Percentiles rank a stretch among this genome's conserved stretches.
Evolutionary conservation across 1,140 invertebrate species (phyloP).

Genomic region (Apocrypta bakeri): DNA sequence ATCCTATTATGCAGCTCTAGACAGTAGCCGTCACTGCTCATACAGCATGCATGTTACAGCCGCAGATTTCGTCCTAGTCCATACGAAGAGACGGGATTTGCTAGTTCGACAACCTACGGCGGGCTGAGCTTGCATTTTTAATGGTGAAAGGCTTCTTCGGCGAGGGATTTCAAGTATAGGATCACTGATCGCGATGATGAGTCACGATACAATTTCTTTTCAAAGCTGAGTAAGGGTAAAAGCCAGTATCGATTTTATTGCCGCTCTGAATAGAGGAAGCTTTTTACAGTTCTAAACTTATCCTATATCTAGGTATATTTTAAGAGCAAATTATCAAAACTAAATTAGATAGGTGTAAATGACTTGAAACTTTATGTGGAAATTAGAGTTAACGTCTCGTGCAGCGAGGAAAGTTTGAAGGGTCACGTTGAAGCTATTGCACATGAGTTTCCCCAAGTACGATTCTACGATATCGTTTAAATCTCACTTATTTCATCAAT

Average conservation of each 20-base stretch:
- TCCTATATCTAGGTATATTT: no score
- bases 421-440: no score
- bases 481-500: neutral
- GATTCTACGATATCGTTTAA: neutral
- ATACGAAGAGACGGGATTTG: neutral
- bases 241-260: no score
- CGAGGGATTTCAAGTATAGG: neutral
- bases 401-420: no score
- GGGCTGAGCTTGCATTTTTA: slow-evolving; percentile 15
- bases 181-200: neutral
- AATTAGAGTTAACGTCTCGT: no score
- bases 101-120: neutral
- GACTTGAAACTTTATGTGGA: no score
- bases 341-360: no score
- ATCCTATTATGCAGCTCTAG: slow-evolving; percentile 10
- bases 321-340: no score
- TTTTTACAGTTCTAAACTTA: no score
- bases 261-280: no score
- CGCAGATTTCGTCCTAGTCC: neutral
- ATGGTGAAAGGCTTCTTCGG: neutral
- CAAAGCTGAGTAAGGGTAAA: no score
- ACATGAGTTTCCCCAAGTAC: no score
- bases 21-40: neutral
- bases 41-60: slow-evolving; percentile 1
- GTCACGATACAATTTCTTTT: neutral